Conservation (phyloP, 2,888 invertebrate species). For the Drosophila macrospina region DNA sequence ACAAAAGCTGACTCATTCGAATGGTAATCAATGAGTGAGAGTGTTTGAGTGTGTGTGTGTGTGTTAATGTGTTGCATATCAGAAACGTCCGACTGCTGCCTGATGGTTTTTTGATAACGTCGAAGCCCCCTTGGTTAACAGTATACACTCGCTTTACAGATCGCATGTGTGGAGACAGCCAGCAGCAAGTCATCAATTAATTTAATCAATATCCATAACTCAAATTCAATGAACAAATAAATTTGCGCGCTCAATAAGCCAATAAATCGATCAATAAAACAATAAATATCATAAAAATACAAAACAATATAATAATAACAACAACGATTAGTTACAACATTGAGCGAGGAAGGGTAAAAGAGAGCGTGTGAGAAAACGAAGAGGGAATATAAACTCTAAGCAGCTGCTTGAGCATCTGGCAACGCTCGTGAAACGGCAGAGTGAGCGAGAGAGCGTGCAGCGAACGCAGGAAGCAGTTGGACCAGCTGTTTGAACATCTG, state of each 20-base stretch:
- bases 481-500: constrained; percentile 48
- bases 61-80: constrained; percentile 50
- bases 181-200: constrained; percentile 66
- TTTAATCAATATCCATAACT: constrained; percentile 73
- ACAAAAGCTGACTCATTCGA: constrained; percentile 53
- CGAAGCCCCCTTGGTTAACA: constrained; percentile 6
- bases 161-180: constrained; percentile 19
- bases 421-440: constrained; percentile 35
- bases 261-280: constrained; percentile 75
- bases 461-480: constrained; percentile 1
- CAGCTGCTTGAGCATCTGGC: constrained; percentile 55
- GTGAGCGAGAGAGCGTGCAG: background rate
- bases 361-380: background rate
- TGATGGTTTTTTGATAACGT: constrained; percentile 33
- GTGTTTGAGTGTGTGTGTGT: background rate
- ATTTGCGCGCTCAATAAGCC: constrained; percentile 66
- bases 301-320: constrained; percentile 28
- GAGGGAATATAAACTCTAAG: background rate
- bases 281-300: constrained; percentile 32
- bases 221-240: constrained; percentile 80
- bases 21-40: constrained; percentile 38
- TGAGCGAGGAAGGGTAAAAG: background rate
- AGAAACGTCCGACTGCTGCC: constrained; percentile 56
- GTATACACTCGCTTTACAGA: constrained; percentile 56
- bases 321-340: constrained; percentile 14